These are phyloP conservation scores for Plebejus argus DNA, from an alignment of 2,888 invertebrate species.

Conservation along the genomic window DNA sequence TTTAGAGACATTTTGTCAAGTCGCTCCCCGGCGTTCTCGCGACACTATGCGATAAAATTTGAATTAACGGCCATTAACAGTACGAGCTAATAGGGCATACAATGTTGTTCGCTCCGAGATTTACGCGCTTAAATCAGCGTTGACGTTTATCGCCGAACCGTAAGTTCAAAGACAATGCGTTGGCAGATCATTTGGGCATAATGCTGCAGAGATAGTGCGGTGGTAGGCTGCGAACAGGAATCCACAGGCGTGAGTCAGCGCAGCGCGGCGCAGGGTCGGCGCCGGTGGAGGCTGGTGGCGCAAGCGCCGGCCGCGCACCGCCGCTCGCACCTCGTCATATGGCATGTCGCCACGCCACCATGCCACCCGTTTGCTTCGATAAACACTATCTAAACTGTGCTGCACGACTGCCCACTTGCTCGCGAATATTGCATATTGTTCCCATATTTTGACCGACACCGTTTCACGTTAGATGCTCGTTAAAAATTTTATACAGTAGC, in stretches of 20 bases:
- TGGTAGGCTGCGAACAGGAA: slow-evolving; percentile 62
- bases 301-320: slow-evolving; percentile 43
- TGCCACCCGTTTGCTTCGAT: slow-evolving; percentile 41
- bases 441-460: slow-evolving; percentile 9
- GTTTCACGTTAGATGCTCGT: neutral
- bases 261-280: slow-evolving; percentile 50
- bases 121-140: slow-evolving; percentile 61
- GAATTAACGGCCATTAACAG: slow-evolving; percentile 38
- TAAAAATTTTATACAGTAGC: neutral
- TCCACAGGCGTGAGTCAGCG: slow-evolving; percentile 73
- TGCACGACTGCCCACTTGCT: slow-evolving; percentile 45
- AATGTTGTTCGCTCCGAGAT: slow-evolving; percentile 49
- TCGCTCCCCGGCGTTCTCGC: neutral
- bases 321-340: slow-evolving; percentile 42
- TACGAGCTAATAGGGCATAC: slow-evolving; percentile 34
- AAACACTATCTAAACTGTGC: slow-evolving; percentile 32
- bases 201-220: slow-evolving; percentile 63
- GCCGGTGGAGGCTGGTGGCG: slow-evolving; percentile 50
- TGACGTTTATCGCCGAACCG: slow-evolving; percentile 69
- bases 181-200: slow-evolving; percentile 76
- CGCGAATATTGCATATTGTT: slow-evolving; percentile 25
- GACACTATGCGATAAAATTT: slow-evolving; percentile 31
- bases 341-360: slow-evolving; percentile 44
- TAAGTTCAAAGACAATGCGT: slow-evolving; percentile 77
- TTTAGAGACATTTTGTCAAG: slow-evolving; percentile 17